Evolutionary conservation across 2,113 vertebrate genomes (phyloP), one percentile per base, ranked within the genome.

Genomic region (Etheostoma cragini): DNA sequence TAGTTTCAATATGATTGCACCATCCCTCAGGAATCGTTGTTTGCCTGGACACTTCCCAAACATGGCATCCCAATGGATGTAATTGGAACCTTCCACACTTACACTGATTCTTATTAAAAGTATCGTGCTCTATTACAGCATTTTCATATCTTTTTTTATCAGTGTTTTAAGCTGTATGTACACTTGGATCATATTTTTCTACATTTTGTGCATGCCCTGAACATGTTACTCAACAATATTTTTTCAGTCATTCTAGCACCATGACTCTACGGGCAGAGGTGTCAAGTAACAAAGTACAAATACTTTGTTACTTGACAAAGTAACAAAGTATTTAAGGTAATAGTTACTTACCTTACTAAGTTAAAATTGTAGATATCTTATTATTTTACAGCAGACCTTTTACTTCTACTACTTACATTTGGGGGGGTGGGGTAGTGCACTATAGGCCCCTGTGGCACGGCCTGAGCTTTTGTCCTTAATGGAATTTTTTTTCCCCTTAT

Each of bases 1-100:
- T 81, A 86, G 90, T 63, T 79, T 91, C 73, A 83, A 50, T 70
- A 61, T 76, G 66, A 88, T 75, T 80, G 38, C 47, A 74, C 86
- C 80, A 71, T 90, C 88, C 86, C 80, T 72, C 21, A 64, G 81
- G 89, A 84, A 78, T 69, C 64, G 60, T 47, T 83, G 64, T 82
- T 82, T 70, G 89, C 89, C 87, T 82, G 77, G 77, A 87, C 84
- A 84, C 81, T 75, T 89, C 58, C 85, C 76, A 84, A 86, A 89
- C 79, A 91, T 90, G 38, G 60, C 60, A 65, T 89, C 80, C 72
- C 83, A 33, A n/a, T 72, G 77, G 88, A 86, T 79, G 14, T 84
- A 87, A 91, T 87, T 86, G 86, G 58, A 90, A 71, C 45, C 72
- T 66, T 74, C 50, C 77, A 50, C 42, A 82, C 50, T 81, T 67